phyloP scores from a whole-genome alignment of 2,797 vertebrate genomes.

The Lithobates sylvaticus region DNA sequence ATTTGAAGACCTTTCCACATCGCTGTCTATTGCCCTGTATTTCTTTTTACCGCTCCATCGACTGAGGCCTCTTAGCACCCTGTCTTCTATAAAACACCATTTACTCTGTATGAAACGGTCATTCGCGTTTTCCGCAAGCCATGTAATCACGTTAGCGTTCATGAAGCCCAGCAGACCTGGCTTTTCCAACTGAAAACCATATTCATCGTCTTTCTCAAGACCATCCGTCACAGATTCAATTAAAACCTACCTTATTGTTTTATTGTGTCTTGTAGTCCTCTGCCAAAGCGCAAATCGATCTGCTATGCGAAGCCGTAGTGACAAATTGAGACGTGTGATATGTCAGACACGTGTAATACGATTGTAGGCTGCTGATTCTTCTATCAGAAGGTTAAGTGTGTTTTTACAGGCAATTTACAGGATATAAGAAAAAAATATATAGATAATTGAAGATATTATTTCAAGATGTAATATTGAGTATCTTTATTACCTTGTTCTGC shows the following conservation, averaged over 20 bases:
- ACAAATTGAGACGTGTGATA: slow-evolving; percentile 17
- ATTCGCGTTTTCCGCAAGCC: background rate
- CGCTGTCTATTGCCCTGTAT: background rate
- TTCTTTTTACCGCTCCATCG: background rate
- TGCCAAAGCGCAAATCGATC: slow-evolving; percentile 6
- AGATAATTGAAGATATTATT: background rate
- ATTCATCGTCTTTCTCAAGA: background rate
- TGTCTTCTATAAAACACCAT: background rate
- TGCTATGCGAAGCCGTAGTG: background rate
- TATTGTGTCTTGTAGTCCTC: slow-evolving; percentile 16
- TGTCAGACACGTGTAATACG: background rate
- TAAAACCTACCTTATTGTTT: slow-evolving; percentile 11
- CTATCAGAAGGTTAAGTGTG: background rate
- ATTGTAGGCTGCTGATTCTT: background rate
- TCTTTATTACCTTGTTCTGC: background rate
- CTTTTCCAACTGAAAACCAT: background rate
- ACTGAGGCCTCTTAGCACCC: background rate
- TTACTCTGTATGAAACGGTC: background rate
- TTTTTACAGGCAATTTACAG: background rate
- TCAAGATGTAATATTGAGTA: too few species aligned
- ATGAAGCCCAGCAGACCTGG: background rate
- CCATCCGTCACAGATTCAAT: background rate
- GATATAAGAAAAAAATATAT: background rate
- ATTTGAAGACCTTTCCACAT: background rate
- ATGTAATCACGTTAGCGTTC: background rate